A percentile compares a stretch with the other conserved stretches of the same genome.
These are phyloP conservation scores for Naja naja DNA, from an alignment of 2,113 vertebrate genomes.

Conservation along the genomic window DNA sequence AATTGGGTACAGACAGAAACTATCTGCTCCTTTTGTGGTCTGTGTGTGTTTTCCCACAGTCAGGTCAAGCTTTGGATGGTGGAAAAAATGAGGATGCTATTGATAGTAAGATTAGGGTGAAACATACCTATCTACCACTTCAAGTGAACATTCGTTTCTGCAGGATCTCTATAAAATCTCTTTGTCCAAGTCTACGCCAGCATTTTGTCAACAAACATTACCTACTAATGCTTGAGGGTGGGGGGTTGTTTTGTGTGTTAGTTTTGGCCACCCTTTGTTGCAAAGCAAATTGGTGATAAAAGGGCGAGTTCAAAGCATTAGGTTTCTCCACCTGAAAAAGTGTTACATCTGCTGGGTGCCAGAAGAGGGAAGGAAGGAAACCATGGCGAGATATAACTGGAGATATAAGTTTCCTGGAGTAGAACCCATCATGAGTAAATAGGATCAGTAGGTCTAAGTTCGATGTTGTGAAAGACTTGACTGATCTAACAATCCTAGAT, in stretches of 20 bases:
- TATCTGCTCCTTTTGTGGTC: background rate
- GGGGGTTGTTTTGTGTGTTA: conserved; percentile 2
- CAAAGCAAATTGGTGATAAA: background rate
- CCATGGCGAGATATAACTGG: background rate
- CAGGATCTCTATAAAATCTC: background rate
- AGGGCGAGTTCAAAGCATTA: conserved; percentile 4
- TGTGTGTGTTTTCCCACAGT: conserved; percentile 35
- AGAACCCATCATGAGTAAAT: conserved; percentile 3
- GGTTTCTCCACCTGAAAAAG: conserved; percentile 5
- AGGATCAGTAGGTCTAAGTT: conserved; percentile 44
- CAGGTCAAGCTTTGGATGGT: background rate
- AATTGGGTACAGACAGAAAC: background rate
- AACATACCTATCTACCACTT: background rate
- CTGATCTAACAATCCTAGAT: conserved; percentile 44
- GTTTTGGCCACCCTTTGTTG: background rate
- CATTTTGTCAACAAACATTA: background rate
- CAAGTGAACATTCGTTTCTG: background rate
- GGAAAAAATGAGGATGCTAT: background rate
- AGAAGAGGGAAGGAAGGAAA: conserved; percentile 9
- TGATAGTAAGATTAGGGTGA: background rate
- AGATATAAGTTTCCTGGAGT: conserved; percentile 8
- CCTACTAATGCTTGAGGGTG: background rate
- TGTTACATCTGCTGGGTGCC: conserved; percentile 1
- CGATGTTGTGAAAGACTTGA: conserved; percentile 55
- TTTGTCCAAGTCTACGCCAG: too few species aligned